Evolutionary conservation across 2,888 invertebrate species (phyloP), one percentile per base, ranked within the genome.

Genomic region (Noctua fimbriata): DNA sequence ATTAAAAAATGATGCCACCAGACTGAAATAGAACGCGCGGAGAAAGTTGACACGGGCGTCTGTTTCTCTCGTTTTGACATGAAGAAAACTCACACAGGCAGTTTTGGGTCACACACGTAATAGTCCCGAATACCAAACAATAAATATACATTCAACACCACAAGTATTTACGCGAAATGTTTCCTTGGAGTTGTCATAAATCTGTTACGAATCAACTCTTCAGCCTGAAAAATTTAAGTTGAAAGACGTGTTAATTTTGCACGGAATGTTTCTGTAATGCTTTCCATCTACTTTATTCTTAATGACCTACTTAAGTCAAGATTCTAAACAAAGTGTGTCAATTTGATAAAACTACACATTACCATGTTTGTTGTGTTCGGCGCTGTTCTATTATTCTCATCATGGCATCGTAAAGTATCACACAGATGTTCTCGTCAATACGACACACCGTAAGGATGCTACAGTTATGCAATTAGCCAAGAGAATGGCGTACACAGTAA

Each of bases 101-200:
- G 94, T 96, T 96, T 96, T 95, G 91, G 96, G 96, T 96, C 96
- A 95, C 87, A 82, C 93, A 87, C 91, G 91, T 90, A 93, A 93
- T 93, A 94, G 92, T 94, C 92, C 92, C 91, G 92, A 92, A 95
- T 94, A 92, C 92, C 93, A 82, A 91, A 92, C 90, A 92, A 92
- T 92, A 92, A 90, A 92, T 91, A 83, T 91, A 88, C 76, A 85
- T 90, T 89, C 88, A 84, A 76, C 76, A 89, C 81, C 86, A 81
- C 89, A 90, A 90, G 91, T 91, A 90, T 91, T 92, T 89, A 89
- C 86, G 88, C 80, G 74, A 88, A 91, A 90, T 85, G 83, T 92
- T 90, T 89, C 88, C 89, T 90, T 89, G 89, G 86, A 86, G 79
- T 78, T 91, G 89, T 91, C 91, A 90, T 90, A 90, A 89, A 90